Percentiles rank a stretch among this genome's conserved stretches.
These are phyloP conservation scores for Bombus vancouverensis DNA, from an alignment of 1,140 invertebrate species.

Conservation along the genomic window DNA sequence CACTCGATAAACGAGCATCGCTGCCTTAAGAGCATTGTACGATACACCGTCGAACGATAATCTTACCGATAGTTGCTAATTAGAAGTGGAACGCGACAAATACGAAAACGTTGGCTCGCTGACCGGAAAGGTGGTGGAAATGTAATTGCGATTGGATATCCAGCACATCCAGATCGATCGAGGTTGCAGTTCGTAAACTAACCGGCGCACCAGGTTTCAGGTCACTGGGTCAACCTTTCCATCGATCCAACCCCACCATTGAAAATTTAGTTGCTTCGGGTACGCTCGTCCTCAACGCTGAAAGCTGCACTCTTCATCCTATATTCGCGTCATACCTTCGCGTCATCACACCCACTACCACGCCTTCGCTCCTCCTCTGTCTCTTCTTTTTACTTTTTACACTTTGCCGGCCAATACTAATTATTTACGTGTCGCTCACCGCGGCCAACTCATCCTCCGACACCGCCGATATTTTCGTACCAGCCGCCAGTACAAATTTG, in stretches of 20 bases:
- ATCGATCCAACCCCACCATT: constrained; percentile 65
- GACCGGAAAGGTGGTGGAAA: neutral
- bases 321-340: constrained; percentile 30
- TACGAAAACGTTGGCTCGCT: neutral
- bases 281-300: constrained; percentile 17
- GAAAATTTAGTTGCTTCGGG: constrained; percentile 53
- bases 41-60: neutral
- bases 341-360: constrained; percentile 22
- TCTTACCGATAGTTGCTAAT: neutral
- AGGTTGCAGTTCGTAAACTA: constrained; percentile 65
- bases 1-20: too few relatives aligned
- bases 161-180: constrained; percentile 60
- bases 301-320: constrained; percentile 18
- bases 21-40: neutral
- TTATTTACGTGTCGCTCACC: constrained; percentile 33
- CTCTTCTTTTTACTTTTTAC: neutral
- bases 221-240: constrained; percentile 67
- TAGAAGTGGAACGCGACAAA: neutral
- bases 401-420: neutral
- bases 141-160: constrained; percentile 43
- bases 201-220: constrained; percentile 61
- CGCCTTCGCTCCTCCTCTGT: neutral
- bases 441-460: neutral
- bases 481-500: neutral
- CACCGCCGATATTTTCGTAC: constrained; percentile 24